Evolutionary conservation across 2,888 invertebrate species (phyloP).

Genomic region (Pristionchus maxplancki): DNA sequence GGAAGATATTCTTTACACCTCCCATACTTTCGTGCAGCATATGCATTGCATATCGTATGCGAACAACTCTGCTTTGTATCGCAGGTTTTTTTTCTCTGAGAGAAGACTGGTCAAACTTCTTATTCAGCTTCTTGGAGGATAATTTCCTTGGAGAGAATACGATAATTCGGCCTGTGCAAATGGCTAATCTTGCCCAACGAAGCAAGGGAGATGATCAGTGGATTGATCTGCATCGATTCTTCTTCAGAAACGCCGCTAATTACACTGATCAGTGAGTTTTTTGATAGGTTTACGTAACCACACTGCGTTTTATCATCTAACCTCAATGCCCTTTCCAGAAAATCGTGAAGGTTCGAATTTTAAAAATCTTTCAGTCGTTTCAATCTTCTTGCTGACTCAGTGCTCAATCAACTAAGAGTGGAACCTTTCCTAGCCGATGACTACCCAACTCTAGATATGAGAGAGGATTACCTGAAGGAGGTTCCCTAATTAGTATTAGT

Average conservation of each 20-base stretch:
- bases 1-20: not conserved
- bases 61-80: not conserved
- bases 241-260: not conserved
- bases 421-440: not conserved
- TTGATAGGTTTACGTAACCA: too few species aligned
- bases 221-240: not conserved
- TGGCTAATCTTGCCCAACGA: not conserved
- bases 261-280: not conserved
- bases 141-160: not conserved
- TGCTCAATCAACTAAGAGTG: not conserved
- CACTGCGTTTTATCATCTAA: too few species aligned
- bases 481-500: too few species aligned
- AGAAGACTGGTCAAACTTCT: not conserved
- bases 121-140: not conserved
- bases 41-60: not conserved
- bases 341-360: not conserved
- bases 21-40: not conserved
- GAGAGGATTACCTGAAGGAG: not conserved
- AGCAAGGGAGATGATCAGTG: not conserved
- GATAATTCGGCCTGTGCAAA: not conserved
- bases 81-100: too few species aligned
- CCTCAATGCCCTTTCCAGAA: not conserved
- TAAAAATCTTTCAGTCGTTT: not conserved
- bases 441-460: not conserved
- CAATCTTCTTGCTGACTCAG: not conserved